Base-by-base conservation (phyloP, 2,888 invertebrate genomes). In the Drosophila kanekoi region DNA sequence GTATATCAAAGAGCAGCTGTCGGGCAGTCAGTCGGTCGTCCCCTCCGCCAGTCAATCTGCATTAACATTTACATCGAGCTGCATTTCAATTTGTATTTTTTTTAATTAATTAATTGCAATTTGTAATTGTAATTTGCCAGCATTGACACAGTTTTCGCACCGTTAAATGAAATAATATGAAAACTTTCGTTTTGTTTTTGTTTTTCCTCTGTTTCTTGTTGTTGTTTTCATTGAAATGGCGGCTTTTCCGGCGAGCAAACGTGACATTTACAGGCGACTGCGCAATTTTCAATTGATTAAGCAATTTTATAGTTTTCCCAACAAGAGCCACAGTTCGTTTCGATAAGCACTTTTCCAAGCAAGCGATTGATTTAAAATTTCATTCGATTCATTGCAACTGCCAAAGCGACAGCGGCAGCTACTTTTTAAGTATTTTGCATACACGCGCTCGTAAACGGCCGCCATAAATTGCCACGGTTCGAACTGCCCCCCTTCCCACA, bases 211-310 rank as follows among this genome's bases (percentile, higher is more conserved):
- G 8, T 28, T 28, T 28, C 0, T 20, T 20, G 20, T 20, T 28
- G 28, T 28, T 28, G 47, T 80, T 77, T 81, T 66, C 74, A 79
- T 72, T 77, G 82, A 72, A 85, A 82, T 76, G 68, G 40, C 60
- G 63, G 68, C 72, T 78, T 81, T 81, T 81, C 74, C 86, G 67
- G 69, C 67, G 79, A 28, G 74, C 74, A 81, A 77, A 60, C 63
- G 62, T 79, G 68, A 72, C 80, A 86, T 84, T 87, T 82, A 70
- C 86, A 78, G 73, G 61, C 72, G 73, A 78, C 71, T 80, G 78
- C 72, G 70, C 73, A 82, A 56, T 84, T 86, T 79, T 72, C 88
- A 88, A 84, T 80, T 88, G 83, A 88, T 88, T 88, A 82, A 82
- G 70, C 88, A 84, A 84, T 84, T 88, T 78, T 28, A 77, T 77